Conservation (phyloP, 2,113 vertebrate genomes). For the Tylochromis polylepis region DNA sequence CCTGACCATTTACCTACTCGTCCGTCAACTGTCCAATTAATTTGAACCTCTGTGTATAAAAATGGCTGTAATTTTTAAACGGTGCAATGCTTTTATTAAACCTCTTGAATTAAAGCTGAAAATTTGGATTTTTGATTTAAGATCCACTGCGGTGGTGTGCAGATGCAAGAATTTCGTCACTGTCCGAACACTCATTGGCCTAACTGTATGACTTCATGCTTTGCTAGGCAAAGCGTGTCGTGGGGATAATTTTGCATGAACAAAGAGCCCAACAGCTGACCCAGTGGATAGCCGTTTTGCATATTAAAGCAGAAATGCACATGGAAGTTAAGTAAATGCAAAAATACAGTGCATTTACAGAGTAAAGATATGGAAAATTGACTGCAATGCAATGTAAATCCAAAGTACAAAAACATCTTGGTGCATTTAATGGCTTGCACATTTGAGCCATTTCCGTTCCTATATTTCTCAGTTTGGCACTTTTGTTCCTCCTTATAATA, state of each 20-base stretch:
- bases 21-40: not conserved
- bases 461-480: not conserved
- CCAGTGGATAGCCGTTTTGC: fast-evolving
- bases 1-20: not conserved
- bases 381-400: not conserved
- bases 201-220: not conserved
- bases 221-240: not conserved
- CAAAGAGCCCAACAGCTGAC: fast-evolving
- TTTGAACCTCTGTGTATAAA: not conserved
- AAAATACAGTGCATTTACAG: not conserved
- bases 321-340: not conserved
- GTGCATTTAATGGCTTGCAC: not conserved
- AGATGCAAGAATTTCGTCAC: not conserved
- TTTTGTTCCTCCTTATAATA: not conserved
- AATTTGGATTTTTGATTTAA: not conserved
- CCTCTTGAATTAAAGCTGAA: not conserved
- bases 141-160: fast-evolving
- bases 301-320: not conserved
- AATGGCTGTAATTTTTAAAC: not conserved
- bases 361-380: not conserved
- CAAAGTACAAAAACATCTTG: not conserved
- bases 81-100: not conserved
- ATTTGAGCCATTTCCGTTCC: not conserved
- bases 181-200: not conserved
- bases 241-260: not conserved